A percentile compares a stretch with the other conserved stretches of the same genome.
phyloP scores from a whole-genome alignment of 2,797 vertebrate genomes.

The Synaphobranchus kaupii region DNA sequence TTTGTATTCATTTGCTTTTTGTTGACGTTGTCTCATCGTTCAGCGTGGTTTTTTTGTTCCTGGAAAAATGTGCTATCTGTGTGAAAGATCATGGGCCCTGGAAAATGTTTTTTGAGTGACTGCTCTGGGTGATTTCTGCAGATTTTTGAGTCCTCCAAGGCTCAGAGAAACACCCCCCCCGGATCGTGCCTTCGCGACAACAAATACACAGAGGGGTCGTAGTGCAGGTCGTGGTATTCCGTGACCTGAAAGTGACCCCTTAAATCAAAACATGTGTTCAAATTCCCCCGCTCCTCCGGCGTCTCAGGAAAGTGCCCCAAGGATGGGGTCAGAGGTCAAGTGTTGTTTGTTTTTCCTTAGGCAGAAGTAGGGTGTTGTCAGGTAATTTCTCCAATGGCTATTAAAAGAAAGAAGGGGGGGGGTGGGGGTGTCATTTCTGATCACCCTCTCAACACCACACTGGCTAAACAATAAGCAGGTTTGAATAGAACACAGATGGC shows the following conservation, averaged over 20 bases:
- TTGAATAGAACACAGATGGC: conserved; percentile 18
- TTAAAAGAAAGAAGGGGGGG: background rate
- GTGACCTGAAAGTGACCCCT: background rate
- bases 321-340: conserved; percentile 18
- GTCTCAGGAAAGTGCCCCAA: background rate
- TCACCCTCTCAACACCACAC: conserved; percentile 16
- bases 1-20: background rate
- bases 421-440: background rate
- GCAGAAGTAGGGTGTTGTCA: background rate
- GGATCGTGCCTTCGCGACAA: background rate
- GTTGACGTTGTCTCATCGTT: background rate
- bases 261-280: conserved; percentile 20
- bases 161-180: background rate
- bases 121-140: background rate
- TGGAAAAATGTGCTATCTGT: background rate
- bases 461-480: conserved; percentile 19
- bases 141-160: background rate
- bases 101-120: background rate
- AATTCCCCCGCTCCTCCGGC: background rate
- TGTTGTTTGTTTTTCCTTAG: conserved; percentile 15
- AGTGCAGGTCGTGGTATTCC: background rate
- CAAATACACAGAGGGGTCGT: background rate
- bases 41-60: background rate
- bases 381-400: conserved; percentile 22
- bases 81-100: background rate